A percentile compares a stretch with the other conserved stretches of the same genome.
phyloP scores from a whole-genome alignment of 2,888 invertebrate species.

The Mesoligia furuncula region DNA sequence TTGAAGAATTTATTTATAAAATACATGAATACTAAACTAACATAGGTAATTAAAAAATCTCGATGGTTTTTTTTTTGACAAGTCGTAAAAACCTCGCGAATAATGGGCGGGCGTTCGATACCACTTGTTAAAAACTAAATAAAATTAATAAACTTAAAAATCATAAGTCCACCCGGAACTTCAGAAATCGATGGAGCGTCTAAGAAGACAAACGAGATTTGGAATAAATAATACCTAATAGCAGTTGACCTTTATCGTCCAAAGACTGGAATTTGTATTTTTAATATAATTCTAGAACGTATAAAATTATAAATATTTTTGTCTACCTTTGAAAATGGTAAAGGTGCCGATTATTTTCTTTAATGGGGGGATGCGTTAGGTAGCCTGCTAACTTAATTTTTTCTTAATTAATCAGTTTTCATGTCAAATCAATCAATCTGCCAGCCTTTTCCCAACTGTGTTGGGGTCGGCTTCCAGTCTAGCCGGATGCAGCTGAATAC shows the following conservation, averaged over 20 bases:
- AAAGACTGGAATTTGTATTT: conserved; percentile 35
- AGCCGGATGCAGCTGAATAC: no score
- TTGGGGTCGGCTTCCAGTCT: no score
- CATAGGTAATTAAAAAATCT: not conserved
- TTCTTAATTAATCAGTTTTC: no score
- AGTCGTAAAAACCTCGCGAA: not conserved
- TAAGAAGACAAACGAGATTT: conserved; percentile 41
- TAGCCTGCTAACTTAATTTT: no score
- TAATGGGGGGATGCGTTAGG: no score
- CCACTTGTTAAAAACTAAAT: not conserved
- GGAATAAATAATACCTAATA: conserved; percentile 46
- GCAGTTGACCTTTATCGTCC: conserved; percentile 47
- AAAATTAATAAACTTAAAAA: not conserved
- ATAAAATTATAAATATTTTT: not conserved
- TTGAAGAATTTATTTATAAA: not conserved
- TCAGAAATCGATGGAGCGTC: not conserved
- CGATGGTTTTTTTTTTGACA: not conserved
- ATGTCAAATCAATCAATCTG: no score
- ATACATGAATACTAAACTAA: not conserved
- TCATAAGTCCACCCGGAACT: conserved; percentile 37
- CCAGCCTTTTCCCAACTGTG: no score
- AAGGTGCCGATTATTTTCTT: not conserved
- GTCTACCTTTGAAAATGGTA: not conserved
- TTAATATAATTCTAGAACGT: not conserved
- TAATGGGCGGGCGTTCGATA: not conserved